Percentiles rank a stretch among this genome's conserved stretches.
These are phyloP conservation scores for Phymanthus crucifer DNA, from an alignment of 92 coral and sea anemone genomes.

Conservation along the genomic window DNA sequence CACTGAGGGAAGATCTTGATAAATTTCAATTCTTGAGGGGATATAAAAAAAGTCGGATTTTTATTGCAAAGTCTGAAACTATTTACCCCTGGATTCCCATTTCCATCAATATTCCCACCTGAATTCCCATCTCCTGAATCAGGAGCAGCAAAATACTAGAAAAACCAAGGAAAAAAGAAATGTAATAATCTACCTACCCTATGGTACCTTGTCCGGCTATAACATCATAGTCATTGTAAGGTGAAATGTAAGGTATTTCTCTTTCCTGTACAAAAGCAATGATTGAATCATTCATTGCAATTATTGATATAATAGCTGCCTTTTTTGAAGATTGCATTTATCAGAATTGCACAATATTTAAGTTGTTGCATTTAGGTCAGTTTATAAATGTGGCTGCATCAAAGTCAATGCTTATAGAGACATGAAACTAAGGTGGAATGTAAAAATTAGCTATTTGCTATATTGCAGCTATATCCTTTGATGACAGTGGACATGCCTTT, in stretches of 20 bases:
- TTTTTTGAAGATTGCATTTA: too few species aligned
- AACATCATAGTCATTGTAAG: conserved; percentile 78
- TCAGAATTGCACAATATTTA: too few species aligned
- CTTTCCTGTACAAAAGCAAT: conserved; percentile 37
- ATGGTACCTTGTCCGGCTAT: conserved; percentile 85
- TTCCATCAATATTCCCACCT: not conserved
- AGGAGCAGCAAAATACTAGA: not conserved
- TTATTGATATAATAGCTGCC: too few species aligned
- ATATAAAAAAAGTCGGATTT: too few species aligned
- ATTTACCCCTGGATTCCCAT: not conserved
- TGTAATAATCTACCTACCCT: conserved; percentile 48
- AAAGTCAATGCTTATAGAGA: too few species aligned
- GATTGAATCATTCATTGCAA: not conserved
- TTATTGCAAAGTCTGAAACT: too few species aligned
- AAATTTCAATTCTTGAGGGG: conserved; percentile 86
- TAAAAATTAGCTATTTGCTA: too few species aligned
- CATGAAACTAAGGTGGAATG: too few species aligned
- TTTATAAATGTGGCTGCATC: too few species aligned
- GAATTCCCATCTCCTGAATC: not conserved
- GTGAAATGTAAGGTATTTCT: conserved; percentile 65
- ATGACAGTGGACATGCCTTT: too few species aligned
- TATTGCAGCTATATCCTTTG: too few species aligned
- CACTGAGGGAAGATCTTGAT: conserved; percentile 79
- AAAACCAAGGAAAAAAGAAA: not conserved
- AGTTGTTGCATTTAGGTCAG: too few species aligned